Evolutionary conservation across 2,113 vertebrate genomes (phyloP).

Genomic region (Setophaga coronata): DNA sequence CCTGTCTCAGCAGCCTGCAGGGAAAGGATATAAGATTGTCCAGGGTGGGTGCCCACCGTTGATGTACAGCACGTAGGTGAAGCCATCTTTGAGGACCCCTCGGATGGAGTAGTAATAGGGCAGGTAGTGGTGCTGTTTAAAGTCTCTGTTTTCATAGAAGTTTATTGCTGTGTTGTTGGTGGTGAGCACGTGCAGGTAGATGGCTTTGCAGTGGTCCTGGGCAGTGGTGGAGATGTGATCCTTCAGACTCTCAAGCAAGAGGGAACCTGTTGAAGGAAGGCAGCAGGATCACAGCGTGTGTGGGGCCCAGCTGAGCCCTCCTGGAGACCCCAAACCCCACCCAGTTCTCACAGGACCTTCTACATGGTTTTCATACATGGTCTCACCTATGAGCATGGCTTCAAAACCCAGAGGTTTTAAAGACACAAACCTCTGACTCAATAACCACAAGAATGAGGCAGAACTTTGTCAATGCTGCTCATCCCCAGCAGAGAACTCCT

Average conservation of each 20-base stretch:
- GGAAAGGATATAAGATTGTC: conserved; percentile 98
- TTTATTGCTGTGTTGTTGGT: conserved; percentile 96
- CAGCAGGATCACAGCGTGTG: not conserved
- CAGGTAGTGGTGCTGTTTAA: conserved; percentile 97
- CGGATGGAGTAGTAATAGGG: conserved; percentile 99
- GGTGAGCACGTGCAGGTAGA: conserved; percentile 97
- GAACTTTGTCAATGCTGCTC: not conserved
- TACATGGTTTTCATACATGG: not conserved
- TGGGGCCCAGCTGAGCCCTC: not conserved
- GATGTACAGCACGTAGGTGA: conserved; percentile 97
- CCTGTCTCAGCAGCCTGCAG: not conserved
- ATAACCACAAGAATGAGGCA: not conserved
- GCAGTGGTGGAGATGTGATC: conserved; percentile 95
- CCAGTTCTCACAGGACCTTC: not conserved
- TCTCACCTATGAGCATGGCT: not conserved
- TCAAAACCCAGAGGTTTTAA: not conserved
- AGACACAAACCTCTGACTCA: not conserved
- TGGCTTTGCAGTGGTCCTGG: conserved; percentile 98
- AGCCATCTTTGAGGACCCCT: conserved; percentile 96
- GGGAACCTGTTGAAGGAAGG: conserved; percentile 80
- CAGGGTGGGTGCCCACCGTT: conserved; percentile 96
- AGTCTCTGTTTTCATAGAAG: conserved; percentile 98
- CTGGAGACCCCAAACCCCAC: not conserved
- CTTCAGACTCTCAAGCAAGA: conserved; percentile 96
- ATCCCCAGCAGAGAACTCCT: not conserved